phyloP scores from a whole-genome alignment of 2,797 vertebrate genomes.

The Ispidina picta region DNA sequence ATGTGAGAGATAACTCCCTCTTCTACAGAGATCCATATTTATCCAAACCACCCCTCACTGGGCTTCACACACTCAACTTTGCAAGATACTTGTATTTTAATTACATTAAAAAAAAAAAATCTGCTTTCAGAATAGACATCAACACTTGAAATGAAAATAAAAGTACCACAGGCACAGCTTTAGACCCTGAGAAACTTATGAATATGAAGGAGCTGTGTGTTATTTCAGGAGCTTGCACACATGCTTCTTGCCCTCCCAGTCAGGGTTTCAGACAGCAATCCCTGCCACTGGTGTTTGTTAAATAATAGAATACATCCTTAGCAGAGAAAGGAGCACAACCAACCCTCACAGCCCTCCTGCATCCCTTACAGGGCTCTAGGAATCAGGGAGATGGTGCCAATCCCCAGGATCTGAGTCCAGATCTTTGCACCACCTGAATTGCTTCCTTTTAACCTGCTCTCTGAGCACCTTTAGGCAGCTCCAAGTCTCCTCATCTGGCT shows the following conservation, averaged over 20 bases:
- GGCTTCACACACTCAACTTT: not conserved
- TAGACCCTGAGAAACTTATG: not conserved
- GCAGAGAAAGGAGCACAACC: not conserved
- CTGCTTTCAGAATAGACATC: not conserved
- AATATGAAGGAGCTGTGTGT: not conserved
- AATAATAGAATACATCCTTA: not conserved
- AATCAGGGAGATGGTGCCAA: not conserved
- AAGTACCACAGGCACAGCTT: not conserved
- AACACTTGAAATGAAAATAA: not conserved
- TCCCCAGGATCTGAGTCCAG: too few relatives aligned
- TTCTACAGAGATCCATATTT: not conserved
- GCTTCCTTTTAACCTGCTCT: not conserved
- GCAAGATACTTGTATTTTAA: not conserved
- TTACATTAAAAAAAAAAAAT: not conserved
- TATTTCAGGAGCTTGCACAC: not conserved
- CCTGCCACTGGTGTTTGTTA: not conserved
- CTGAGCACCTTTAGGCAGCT: not conserved
- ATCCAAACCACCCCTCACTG: not conserved
- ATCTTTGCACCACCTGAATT: too few relatives aligned
- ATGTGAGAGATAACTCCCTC: not conserved
- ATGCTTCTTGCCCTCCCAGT: not conserved
- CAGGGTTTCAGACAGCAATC: not conserved
- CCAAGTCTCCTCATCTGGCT: not conserved
- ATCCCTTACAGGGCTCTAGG: too few relatives aligned
- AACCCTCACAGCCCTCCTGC: rapidly evolving